These are phyloP conservation scores for Plotosus lineatus DNA, from an alignment of 2,113 vertebrate genomes.

Conservation along the genomic window DNA sequence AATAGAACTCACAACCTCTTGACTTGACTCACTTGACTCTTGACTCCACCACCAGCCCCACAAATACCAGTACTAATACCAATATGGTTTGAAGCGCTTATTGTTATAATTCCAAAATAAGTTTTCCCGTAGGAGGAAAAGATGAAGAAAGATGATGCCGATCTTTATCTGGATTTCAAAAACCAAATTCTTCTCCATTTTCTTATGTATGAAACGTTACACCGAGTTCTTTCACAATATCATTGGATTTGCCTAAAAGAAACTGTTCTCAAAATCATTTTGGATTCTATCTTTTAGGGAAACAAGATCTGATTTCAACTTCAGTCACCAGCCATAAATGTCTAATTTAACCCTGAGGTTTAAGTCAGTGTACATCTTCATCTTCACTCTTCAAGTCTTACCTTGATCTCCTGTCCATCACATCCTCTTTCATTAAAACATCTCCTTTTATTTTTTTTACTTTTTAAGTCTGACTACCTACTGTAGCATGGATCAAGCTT, in stretches of 20 bases:
- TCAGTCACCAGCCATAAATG: constrained; percentile 39
- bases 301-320: constrained; percentile 36
- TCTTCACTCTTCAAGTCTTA: constrained; percentile 33
- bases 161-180: background rate
- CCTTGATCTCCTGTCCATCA: constrained; percentile 42
- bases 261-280: constrained; percentile 13
- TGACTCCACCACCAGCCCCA: too few species aligned
- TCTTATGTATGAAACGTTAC: background rate
- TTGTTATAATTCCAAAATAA: background rate
- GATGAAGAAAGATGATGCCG: background rate
- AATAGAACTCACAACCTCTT: too few species aligned
- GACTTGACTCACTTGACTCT: too few species aligned
- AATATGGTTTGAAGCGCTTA: background rate
- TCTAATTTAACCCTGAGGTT: constrained; percentile 48
- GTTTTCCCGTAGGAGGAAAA: too few species aligned
- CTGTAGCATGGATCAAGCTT: constrained; percentile 35
- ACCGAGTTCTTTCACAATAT: background rate
- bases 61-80: too few species aligned
- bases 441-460: constrained; percentile 45
- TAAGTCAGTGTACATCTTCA: constrained; percentile 45
- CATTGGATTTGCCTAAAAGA: background rate
- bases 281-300: constrained; percentile 13
- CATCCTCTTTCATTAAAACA: constrained; percentile 51
- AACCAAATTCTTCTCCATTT: background rate
- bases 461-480: constrained; percentile 30